These are phyloP conservation scores for Scaptomyza montana DNA, from an alignment of 1,140 invertebrate genomes.

Conservation along the genomic window DNA sequence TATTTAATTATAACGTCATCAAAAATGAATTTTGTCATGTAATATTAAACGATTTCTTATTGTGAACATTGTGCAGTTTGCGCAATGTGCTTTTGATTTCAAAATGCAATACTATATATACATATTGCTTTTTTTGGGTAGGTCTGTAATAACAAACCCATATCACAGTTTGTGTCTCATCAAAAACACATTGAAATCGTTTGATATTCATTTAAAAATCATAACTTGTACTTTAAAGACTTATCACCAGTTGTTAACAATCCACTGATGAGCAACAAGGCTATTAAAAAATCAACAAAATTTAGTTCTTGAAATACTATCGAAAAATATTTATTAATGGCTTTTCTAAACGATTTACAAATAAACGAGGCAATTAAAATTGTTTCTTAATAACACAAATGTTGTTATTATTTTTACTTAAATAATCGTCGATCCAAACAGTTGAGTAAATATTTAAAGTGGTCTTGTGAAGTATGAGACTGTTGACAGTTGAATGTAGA, in stretches of 20 bases:
- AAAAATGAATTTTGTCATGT: constrained; percentile 67
- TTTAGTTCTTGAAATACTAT: constrained; percentile 21
- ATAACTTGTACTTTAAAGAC: constrained; percentile 50
- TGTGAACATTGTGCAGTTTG: too few species aligned
- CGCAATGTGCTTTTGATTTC: constrained; percentile 61
- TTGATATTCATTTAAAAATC: constrained; percentile 72
- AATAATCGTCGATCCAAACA: constrained; percentile 15
- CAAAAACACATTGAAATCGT: constrained; percentile 70
- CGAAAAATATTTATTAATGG: constrained; percentile 34
- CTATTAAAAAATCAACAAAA: constrained; percentile 17
- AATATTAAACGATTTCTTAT: constrained; percentile 56
- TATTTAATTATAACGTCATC: constrained; percentile 54
- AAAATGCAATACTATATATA: constrained; percentile 49
- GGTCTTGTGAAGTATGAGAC: neutral
- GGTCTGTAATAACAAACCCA: constrained; percentile 63
- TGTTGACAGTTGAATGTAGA: constrained; percentile 8
- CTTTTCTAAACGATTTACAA: constrained; percentile 33
- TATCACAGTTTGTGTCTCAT: constrained; percentile 51
- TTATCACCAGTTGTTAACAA: too few species aligned
- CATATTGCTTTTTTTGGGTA: constrained; percentile 13
- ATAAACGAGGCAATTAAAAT: constrained; percentile 43
- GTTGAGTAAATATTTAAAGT: constrained; percentile 36
- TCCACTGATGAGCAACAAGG: constrained; percentile 56
- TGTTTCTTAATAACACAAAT: constrained; percentile 10
- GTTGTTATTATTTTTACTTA: neutral